Evolutionary conservation across 2,888 invertebrate species (phyloP).

Genomic region (Polymixis flavicincta): DNA sequence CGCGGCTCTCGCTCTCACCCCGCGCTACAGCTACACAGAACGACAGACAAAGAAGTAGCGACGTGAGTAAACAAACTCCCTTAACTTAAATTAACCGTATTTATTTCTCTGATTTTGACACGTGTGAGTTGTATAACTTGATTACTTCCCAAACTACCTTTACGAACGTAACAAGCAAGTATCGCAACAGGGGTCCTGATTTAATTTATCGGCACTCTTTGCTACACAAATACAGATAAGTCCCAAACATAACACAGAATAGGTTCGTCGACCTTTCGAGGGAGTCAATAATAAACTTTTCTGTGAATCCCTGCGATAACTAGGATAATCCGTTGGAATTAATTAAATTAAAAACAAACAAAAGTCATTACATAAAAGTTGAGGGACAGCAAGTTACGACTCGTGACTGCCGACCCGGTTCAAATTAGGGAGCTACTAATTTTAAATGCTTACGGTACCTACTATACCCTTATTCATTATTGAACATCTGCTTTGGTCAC

Average conservation of each 20-base stretch:
- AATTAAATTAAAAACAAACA: slow-evolving; percentile 88
- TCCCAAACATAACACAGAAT: slow-evolving; percentile 68
- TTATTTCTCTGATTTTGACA: slow-evolving; percentile 84
- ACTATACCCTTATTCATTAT: slow-evolving; percentile 56
- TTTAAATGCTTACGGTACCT: slow-evolving; percentile 48
- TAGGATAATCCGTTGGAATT: slow-evolving; percentile 85
- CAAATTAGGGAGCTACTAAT: slow-evolving; percentile 70
- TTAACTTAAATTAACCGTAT: slow-evolving; percentile 82
- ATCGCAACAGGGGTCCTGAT: slow-evolving; percentile 68
- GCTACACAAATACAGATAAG: slow-evolving; percentile 69
- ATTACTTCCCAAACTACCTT: slow-evolving; percentile 73
- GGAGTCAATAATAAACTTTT: slow-evolving; percentile 79
- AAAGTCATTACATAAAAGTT: slow-evolving; percentile 84
- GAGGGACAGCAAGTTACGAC: slow-evolving; percentile 74
- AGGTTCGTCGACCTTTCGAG: slow-evolving; percentile 74
- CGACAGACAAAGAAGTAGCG: slow-evolving; percentile 85
- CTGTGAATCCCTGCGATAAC: slow-evolving; percentile 82
- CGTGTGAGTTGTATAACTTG: slow-evolving; percentile 77
- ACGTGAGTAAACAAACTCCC: slow-evolving; percentile 83
- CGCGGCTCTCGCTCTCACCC: slow-evolving; percentile 62
- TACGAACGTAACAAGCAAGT: slow-evolving; percentile 70
- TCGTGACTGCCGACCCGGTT: slow-evolving; percentile 72
- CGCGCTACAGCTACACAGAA: slow-evolving; percentile 69
- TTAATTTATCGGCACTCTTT: slow-evolving; percentile 72
- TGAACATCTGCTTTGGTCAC: slow-evolving; percentile 57